Evolutionary conservation across 2,888 invertebrate species (phyloP).

Genomic region (Caenorhabditis becei): DNA sequence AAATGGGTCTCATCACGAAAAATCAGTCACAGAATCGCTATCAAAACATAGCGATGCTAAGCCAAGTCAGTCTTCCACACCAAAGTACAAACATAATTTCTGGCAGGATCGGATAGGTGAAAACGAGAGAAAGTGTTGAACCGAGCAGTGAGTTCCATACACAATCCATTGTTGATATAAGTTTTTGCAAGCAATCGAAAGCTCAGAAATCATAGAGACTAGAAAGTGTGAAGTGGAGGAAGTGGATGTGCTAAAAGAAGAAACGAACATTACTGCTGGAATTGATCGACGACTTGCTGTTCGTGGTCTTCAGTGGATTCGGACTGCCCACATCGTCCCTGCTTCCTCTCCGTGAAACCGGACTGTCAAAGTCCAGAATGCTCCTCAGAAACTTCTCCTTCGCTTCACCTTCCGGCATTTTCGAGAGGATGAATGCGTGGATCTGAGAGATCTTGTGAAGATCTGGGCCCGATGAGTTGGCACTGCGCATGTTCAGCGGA

Average conservation of each 20-base stretch:
- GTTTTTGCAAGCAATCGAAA: too few species aligned
- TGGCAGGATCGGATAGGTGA: too few species aligned
- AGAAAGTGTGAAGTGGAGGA: not conserved
- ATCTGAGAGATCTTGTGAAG: constrained; percentile 73
- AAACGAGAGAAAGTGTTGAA: too few species aligned
- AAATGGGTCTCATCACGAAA: too few species aligned
- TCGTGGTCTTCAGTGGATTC: constrained; percentile 45
- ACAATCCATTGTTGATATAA: too few species aligned
- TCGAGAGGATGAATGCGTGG: constrained; percentile 76
- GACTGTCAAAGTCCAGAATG: constrained; percentile 76
- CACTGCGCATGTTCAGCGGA: constrained; percentile 44
- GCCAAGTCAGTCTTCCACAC: too few species aligned
- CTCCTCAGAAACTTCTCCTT: constrained; percentile 76
- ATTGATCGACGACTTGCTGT: constrained; percentile 59
- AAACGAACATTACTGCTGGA: constrained; percentile 62
- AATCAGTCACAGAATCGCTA: too few species aligned
- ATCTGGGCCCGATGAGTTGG: constrained; percentile 46
- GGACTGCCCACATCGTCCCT: constrained; percentile 47
- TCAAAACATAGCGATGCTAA: too few species aligned
- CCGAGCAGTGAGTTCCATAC: too few species aligned
- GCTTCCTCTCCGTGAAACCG: constrained; percentile 52
- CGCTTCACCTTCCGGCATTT: constrained; percentile 76
- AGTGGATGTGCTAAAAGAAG: not conserved
- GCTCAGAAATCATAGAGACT: too few species aligned
- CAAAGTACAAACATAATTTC: too few species aligned